Evolutionary conservation across 1,140 invertebrate genomes (phyloP).

Genomic region (Archegozetes longisetosus): DNA sequence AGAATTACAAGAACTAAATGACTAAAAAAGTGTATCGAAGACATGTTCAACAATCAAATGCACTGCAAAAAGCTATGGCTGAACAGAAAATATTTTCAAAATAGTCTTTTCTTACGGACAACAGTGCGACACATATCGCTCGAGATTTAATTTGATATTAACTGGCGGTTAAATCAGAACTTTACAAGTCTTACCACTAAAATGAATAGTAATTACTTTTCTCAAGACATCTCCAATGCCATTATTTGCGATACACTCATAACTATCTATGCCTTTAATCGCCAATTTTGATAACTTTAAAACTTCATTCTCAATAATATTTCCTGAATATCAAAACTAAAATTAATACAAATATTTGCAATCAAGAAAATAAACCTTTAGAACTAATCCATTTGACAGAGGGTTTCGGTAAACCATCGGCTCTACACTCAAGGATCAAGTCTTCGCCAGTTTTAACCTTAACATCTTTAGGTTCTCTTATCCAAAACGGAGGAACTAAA

Average conservation of each 20-base stretch:
- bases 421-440: slow-evolving; percentile 66
- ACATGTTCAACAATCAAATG: too few species aligned
- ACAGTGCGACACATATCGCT: too few species aligned
- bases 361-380: neutral
- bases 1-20: too few species aligned
- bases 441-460: too few species aligned
- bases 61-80: too few species aligned
- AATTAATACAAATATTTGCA: neutral
- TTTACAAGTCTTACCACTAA: slow-evolving; percentile 5
- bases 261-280: neutral
- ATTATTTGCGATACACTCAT: slow-evolving; percentile 16
- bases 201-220: slow-evolving; percentile 10
- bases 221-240: slow-evolving; percentile 9
- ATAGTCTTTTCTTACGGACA: too few species aligned
- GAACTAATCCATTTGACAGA: slow-evolving; percentile 52
- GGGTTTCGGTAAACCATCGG: slow-evolving; percentile 71
- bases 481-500: too few species aligned
- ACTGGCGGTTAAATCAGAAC: neutral
- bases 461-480: too few species aligned
- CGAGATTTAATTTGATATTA: neutral
- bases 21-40: too few species aligned
- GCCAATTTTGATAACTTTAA: neutral
- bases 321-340: slow-evolving; percentile 6
- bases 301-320: slow-evolving; percentile 6
- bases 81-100: too few species aligned